A percentile compares a stretch with the other conserved stretches of the same genome.
Evolutionary conservation across 2,888 invertebrate genomes (phyloP).

Genomic region (Cryptocheilus praepositus): DNA sequence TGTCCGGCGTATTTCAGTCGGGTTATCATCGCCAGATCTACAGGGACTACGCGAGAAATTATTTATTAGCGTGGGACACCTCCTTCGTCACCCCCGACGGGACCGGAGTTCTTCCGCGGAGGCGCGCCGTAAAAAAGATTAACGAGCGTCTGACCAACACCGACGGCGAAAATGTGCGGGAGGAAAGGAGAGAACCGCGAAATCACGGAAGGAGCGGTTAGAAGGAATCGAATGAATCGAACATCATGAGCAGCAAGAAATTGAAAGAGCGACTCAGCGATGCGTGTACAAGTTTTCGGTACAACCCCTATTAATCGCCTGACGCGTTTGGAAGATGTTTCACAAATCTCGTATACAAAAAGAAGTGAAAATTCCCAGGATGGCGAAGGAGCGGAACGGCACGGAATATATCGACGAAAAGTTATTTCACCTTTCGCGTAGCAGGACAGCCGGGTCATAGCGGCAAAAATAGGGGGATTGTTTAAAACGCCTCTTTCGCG

Average conservation of each 20-base stretch:
- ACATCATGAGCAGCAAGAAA: too few species aligned
- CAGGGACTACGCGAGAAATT: conserved; percentile 73
- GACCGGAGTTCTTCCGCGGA: conserved; percentile 57
- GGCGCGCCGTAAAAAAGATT: conserved; percentile 71
- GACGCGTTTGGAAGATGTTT: too few species aligned
- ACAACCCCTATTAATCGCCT: too few species aligned
- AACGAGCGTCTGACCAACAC: conserved; percentile 62
- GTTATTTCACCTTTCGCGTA: conserved; percentile 41
- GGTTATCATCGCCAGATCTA: conserved; percentile 75
- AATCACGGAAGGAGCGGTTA: conserved; percentile 22
- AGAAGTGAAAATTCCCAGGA: too few species aligned
- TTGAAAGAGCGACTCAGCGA: too few species aligned
- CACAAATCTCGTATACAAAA: too few species aligned
- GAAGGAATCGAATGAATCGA: conserved; percentile 9
- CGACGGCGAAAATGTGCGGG: conserved; percentile 23
- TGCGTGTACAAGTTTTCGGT: too few species aligned
- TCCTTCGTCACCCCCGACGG: conserved; percentile 64
- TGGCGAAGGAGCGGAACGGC: background rate
- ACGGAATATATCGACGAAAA: conserved; percentile 12
- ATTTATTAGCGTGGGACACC: conserved; percentile 73
- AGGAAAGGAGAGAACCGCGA: background rate
- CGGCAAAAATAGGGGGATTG: conserved; percentile 21
- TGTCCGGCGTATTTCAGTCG: conserved; percentile 71
- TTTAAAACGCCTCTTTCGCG: conserved; percentile 44
- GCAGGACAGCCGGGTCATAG: background rate